Percentiles rank a stretch among this genome's conserved stretches.
Conservation (phyloP, 2,888 invertebrate genomes). For the Papilio elwesi region DNA sequence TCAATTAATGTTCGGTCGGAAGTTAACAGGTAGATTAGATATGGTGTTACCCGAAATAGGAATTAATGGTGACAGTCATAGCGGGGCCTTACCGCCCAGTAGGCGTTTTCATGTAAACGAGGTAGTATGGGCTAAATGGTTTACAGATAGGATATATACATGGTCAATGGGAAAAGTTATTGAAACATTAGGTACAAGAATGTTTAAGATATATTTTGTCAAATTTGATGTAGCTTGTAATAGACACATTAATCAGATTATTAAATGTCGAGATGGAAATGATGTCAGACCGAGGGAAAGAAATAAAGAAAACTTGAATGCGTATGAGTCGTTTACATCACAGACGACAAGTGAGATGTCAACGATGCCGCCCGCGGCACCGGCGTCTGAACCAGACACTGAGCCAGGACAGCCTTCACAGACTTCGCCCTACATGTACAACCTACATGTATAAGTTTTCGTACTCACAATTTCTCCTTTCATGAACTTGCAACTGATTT, state of each 20-base stretch:
- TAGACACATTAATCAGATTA: conserved; percentile 4
- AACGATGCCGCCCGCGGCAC: not conserved
- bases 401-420: not conserved
- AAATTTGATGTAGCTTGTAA: not conserved
- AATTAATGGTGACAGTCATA: not conserved
- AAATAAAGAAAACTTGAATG: too few relatives aligned
- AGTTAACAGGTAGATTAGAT: not conserved
- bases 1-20: too few relatives aligned
- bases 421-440: too few relatives aligned
- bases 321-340: not conserved
- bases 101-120: conserved; percentile 12
- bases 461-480: too few relatives aligned
- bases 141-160: not conserved
- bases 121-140: conserved; percentile 13
- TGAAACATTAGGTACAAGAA: not conserved
- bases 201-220: conserved; percentile 3
- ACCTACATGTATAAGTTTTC: too few relatives aligned
- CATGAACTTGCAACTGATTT: too few relatives aligned
- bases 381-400: not conserved
- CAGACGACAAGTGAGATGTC: not conserved
- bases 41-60: conserved; percentile 1
- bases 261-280: not conserved
- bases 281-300: too few relatives aligned
- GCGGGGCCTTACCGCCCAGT: conserved; percentile 2
- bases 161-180: not conserved